A percentile compares a stretch with the other conserved stretches of the same genome.
phyloP scores from a whole-genome alignment of 1,140 invertebrate genomes.

The Platyscapa corneri region DNA sequence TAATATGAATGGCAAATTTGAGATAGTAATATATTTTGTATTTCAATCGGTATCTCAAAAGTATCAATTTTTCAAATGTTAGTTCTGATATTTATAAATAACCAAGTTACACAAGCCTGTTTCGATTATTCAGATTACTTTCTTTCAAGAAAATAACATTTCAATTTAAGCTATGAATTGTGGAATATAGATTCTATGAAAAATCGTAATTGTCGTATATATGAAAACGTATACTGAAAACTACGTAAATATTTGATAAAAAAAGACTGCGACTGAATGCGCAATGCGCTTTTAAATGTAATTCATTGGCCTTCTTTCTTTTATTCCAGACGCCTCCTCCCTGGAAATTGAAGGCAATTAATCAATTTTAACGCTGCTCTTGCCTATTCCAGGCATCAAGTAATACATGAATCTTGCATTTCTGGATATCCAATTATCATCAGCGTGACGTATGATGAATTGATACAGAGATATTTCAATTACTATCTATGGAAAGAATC shows the following conservation, averaged over 20 bases:
- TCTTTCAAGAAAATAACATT: too few relatives aligned
- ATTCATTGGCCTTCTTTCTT: conserved; percentile 16
- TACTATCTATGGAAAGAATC: conserved; percentile 29
- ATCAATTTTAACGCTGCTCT: conserved; percentile 38
- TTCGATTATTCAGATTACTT: too few relatives aligned
- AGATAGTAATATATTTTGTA: too few relatives aligned
- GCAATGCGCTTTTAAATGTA: conserved; percentile 9
- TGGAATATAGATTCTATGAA: too few relatives aligned
- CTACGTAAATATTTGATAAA: not conserved
- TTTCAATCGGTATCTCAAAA: too few relatives aligned
- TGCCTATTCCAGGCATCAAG: not conserved
- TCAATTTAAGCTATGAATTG: too few relatives aligned
- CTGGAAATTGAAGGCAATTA: conserved; percentile 13
- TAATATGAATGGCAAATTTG: too few relatives aligned
- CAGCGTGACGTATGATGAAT: conserved; percentile 56
- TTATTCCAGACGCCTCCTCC: not conserved
- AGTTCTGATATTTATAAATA: too few relatives aligned
- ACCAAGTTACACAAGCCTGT: too few relatives aligned
- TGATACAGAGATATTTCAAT: conserved; percentile 59
- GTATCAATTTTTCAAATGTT: too few relatives aligned
- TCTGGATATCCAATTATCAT: conserved; percentile 64
- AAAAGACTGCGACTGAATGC: not conserved
- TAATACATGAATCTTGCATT: conserved; percentile 46
- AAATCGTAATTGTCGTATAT: too few relatives aligned
- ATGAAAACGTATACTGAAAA: too few relatives aligned